These are phyloP conservation scores for Drosophila dives DNA, from an alignment of 2,888 invertebrate genomes.

Conservation along the genomic window DNA sequence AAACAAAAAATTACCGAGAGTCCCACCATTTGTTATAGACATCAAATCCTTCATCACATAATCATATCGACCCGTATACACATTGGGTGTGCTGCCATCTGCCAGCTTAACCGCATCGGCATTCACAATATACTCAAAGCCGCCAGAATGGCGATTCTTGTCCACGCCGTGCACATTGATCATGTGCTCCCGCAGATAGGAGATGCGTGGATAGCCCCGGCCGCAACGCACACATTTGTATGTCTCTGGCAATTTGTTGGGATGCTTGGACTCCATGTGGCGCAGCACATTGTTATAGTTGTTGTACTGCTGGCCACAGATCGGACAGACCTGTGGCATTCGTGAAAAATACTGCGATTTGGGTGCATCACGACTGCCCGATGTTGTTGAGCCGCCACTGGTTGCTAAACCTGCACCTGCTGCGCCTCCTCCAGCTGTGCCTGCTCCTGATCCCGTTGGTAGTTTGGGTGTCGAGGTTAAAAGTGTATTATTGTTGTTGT, in stretches of 20 bases:
- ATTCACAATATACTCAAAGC: slow-evolving; percentile 83
- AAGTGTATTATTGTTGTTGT: slow-evolving; percentile 19
- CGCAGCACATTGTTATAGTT: slow-evolving; percentile 85
- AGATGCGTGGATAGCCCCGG: slow-evolving; percentile 84
- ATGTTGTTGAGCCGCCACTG: slow-evolving; percentile 20
- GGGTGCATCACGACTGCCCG: slow-evolving; percentile 60
- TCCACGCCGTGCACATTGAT: slow-evolving; percentile 82
- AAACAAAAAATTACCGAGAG: slow-evolving; percentile 76
- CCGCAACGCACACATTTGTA: slow-evolving; percentile 84
- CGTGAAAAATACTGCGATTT: slow-evolving; percentile 83
- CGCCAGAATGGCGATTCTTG: slow-evolving; percentile 81
- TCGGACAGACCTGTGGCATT: slow-evolving; percentile 84
- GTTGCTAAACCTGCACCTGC: slow-evolving; percentile 13
- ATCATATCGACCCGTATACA: slow-evolving; percentile 83
- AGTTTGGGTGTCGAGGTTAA: slow-evolving; percentile 62
- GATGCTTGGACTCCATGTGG: slow-evolving; percentile 85
- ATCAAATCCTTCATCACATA: slow-evolving; percentile 84
- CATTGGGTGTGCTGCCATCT: slow-evolving; percentile 72
- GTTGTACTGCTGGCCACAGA: slow-evolving; percentile 85
- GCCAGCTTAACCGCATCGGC: slow-evolving; percentile 82
- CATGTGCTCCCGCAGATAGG: slow-evolving; percentile 85
- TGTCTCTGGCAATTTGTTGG: slow-evolving; percentile 84
- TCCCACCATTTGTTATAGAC: slow-evolving; percentile 84
- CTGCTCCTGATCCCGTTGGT: background rate
- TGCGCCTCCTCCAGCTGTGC: background rate